phyloP scores from a whole-genome alignment of 2,113 vertebrate species.

The Progne subis region DNA sequence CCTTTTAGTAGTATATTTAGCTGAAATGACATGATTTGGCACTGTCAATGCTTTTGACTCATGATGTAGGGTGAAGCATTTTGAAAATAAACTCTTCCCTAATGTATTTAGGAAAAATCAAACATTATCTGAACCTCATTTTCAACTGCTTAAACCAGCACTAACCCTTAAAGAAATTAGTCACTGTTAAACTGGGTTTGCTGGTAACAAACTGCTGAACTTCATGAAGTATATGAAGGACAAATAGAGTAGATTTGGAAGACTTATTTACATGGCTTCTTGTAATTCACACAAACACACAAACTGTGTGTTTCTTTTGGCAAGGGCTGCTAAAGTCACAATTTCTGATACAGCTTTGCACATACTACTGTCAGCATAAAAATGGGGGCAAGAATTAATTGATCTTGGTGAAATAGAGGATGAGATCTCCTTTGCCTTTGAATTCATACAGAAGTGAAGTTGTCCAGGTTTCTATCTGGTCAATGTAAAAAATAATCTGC shows the following conservation, averaged over 20 bases:
- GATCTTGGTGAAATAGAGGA: background rate
- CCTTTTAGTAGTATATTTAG: background rate
- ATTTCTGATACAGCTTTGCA: background rate
- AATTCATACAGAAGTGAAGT: background rate
- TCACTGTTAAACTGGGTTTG: background rate
- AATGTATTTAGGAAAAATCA: background rate
- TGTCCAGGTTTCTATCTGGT: background rate
- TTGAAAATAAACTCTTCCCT: background rate
- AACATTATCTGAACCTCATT: background rate
- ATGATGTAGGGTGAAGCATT: background rate
- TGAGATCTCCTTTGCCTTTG: background rate
- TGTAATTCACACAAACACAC: background rate
- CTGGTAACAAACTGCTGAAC: background rate
- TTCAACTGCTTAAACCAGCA: background rate
- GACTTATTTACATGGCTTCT: background rate
- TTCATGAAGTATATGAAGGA: background rate
- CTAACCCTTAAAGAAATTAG: background rate
- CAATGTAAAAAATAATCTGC: background rate
- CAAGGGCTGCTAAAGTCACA: background rate
- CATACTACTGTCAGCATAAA: background rate
- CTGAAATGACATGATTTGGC: constrained; percentile 32
- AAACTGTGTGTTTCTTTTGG: accelerated
- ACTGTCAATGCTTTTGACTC: background rate
- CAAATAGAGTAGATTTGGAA: background rate
- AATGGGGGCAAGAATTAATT: background rate